Percentiles rank a stretch among this genome's conserved stretches.
phyloP scores from a whole-genome alignment of 2,888 invertebrate genomes.

The Andrena hattorfiana region DNA sequence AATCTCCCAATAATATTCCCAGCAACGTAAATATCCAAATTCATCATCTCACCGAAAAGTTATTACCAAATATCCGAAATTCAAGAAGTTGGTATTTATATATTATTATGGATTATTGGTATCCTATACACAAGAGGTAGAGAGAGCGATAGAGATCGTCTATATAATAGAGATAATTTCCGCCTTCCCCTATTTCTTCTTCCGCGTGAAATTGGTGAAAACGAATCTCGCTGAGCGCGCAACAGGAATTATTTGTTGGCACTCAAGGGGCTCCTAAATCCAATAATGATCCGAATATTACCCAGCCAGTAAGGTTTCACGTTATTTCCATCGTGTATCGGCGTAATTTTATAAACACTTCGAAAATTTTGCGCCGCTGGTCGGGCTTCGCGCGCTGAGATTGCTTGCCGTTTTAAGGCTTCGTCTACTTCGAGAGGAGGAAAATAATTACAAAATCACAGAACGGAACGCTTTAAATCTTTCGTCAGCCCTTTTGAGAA shows the following conservation, averaged over 20 bases:
- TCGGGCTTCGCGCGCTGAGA: conserved; percentile 80
- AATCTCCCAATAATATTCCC: too few species aligned
- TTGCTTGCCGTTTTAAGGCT: conserved; percentile 80
- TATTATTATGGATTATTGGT: too few species aligned
- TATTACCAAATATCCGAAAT: too few species aligned
- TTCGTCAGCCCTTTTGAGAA: conserved; percentile 51
- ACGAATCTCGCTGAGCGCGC: conserved; percentile 20
- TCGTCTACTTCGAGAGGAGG: conserved; percentile 75
- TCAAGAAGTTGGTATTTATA: too few species aligned
- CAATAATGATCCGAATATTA: conserved; percentile 79
- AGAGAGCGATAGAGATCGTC: too few species aligned
- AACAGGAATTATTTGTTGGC: conserved; percentile 60
- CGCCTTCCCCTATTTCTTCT: neutral
- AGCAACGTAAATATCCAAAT: too few species aligned
- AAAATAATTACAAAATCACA: conserved; percentile 83
- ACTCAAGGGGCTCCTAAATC: conserved; percentile 75
- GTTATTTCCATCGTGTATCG: conserved; percentile 78
- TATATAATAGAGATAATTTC: neutral
- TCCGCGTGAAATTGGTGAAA: neutral
- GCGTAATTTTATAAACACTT: conserved; percentile 85
- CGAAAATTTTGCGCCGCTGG: conserved; percentile 82
- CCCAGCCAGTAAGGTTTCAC: conserved; percentile 74
- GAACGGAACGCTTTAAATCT: conserved; percentile 67
- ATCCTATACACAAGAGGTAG: too few species aligned
- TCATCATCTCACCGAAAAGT: too few species aligned